phyloP scores from a whole-genome alignment of 2,888 invertebrate species.

The Lochmaea capreae region DNA sequence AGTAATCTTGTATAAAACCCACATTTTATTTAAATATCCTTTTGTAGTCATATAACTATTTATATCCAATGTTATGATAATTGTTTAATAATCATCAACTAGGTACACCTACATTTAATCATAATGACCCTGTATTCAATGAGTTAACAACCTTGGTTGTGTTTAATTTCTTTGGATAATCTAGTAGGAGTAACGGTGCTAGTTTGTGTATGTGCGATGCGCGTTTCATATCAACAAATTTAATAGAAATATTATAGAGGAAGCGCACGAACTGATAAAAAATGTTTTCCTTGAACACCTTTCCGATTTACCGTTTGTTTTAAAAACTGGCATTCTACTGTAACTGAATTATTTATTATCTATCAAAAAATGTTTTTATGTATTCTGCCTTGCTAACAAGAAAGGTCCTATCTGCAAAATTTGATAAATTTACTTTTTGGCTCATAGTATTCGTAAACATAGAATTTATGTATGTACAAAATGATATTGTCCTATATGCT shows the following conservation, averaged over 20 bases:
- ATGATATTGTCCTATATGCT: no score
- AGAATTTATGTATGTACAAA: no score
- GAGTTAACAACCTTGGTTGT: constrained; percentile 34
- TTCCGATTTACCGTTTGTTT: not conserved
- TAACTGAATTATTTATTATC: no score
- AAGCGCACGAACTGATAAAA: constrained; percentile 12
- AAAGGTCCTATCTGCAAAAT: no score
- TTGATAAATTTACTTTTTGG: no score
- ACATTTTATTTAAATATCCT: constrained; percentile 4
- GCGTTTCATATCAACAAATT: not conserved
- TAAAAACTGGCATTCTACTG: no score
- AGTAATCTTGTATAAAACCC: not conserved
- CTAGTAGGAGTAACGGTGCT: constrained; percentile 31
- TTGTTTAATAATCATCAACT: constrained; percentile 23
- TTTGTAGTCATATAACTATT: constrained; percentile 7
- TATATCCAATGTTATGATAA: constrained; percentile 26
- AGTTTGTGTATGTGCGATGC: constrained; percentile 7
- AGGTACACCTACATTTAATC: constrained; percentile 28
- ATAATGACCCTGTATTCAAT: constrained; percentile 31
- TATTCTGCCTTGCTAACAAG: no score
- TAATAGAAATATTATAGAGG: constrained; percentile 5
- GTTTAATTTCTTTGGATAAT: constrained; percentile 21
- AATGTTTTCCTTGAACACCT: constrained; percentile 8
- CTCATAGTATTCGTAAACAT: no score
- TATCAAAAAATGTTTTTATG: no score